These are phyloP conservation scores for Eristalis tenax DNA, from an alignment of 2,888 invertebrate genomes.

Conservation along the genomic window DNA sequence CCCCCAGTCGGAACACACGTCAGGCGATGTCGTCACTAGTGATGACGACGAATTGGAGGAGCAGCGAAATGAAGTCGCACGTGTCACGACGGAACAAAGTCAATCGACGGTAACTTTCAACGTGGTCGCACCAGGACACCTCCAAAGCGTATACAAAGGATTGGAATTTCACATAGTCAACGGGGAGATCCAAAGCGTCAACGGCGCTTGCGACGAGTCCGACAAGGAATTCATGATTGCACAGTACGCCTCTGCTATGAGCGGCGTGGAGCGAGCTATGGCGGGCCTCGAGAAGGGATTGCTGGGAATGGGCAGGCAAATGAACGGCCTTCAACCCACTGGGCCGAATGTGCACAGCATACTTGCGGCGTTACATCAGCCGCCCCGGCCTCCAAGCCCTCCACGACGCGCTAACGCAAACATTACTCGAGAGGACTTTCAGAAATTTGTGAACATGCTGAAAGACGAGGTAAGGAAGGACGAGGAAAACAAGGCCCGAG, in stretches of 20 bases:
- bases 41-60: background rate
- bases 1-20: no score
- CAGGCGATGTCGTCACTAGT: background rate
- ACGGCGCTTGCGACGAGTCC: slow-evolving; percentile 2
- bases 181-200: background rate
- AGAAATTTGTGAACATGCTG: background rate
- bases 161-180: slow-evolving; percentile 31
- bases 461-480: background rate
- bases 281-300: slow-evolving; percentile 51
- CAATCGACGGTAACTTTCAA: background rate
- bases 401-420: background rate
- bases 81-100: background rate
- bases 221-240: slow-evolving; percentile 43
- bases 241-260: slow-evolving; percentile 38
- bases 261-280: slow-evolving; percentile 45
- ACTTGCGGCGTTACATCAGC: background rate
- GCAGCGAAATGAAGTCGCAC: background rate
- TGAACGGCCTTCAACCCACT: background rate
- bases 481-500: background rate
- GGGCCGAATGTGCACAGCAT: background rate
- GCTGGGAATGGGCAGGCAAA: slow-evolving; percentile 17
- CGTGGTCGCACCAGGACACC: background rate
- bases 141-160: slow-evolving; percentile 30
- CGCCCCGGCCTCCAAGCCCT: background rate
- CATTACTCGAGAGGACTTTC: background rate